Evolutionary conservation across 2,113 vertebrate genomes (phyloP), one percentile per base, ranked within the genome.

Genomic region (Leucoraja erinaceus): DNA sequence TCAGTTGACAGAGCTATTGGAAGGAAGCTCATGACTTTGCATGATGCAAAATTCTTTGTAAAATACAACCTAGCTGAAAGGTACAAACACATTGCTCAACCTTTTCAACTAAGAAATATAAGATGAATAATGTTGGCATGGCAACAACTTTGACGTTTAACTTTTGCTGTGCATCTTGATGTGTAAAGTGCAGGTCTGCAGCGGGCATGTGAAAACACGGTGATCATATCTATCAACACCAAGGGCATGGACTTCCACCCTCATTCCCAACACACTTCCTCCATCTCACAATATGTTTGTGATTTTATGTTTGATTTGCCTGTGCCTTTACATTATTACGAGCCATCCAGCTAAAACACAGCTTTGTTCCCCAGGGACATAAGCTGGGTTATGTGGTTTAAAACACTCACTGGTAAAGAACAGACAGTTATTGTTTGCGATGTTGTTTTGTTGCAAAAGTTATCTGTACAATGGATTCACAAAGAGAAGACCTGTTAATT

Each of bases 261-360:
- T 88, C 14, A 22, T 18, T 72, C n/a, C 83, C 14, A n/a, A 66
- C 56, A 31, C 28, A 10, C 8, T 66, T 61, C 59, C 20, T 88
- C 31, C 63, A 31, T n/a, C 63, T 18, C 25, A 18, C 56, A n/a
- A 14, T 18, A 88, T 88, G 83, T 66, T 88, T 63, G 59, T 88
- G 56, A 88, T 88, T 88, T 63, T 25, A 61, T 88, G 83, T 88
- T 63, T 66, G 83, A 88, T 88, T 88, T 88, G 59, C 83, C 31
- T 63, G 16, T 33, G 28, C 59, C 59, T 63, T 63, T 8, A 63
- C 16, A 86, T 86, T 31, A 88, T 63, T 61, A 10, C 31, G 25
- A 63, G 83, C 16, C n/a, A 31, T 63, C 59, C 4, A 4, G 59
- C 61, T 88, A 88, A 88, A 66, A 63, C 9, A 88, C 5, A 88